A percentile compares a stretch with the other conserved stretches of the same genome.
Evolutionary conservation across 2,888 invertebrate genomes (phyloP).

Genomic region (Lydus trimaculatus): DNA sequence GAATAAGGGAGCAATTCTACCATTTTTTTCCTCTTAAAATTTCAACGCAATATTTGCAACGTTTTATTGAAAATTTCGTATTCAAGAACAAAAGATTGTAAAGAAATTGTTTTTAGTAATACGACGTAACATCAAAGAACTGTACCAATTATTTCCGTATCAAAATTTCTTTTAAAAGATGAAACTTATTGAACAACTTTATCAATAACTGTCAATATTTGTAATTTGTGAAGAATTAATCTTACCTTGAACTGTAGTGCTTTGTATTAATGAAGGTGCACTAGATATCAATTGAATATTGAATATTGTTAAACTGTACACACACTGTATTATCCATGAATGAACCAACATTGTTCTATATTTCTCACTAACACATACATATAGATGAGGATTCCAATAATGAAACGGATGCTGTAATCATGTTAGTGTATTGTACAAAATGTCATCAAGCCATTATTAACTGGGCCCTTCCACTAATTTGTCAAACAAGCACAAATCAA

Average conservation of each 20-base stretch:
- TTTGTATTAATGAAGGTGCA: constrained; percentile 36
- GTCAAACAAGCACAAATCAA: neutral
- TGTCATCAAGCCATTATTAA: constrained; percentile 15
- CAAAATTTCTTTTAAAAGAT: too few relatives aligned
- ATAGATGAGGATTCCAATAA: neutral
- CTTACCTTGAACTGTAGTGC: constrained; percentile 29
- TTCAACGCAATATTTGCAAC: too few relatives aligned
- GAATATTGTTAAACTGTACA: constrained; percentile 39
- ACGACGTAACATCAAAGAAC: too few relatives aligned
- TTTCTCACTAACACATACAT: neutral
- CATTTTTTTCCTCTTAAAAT: too few relatives aligned
- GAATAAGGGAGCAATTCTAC: too few relatives aligned
- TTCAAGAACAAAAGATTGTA: too few relatives aligned
- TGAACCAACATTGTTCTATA: constrained; percentile 39
- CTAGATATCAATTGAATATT: constrained; percentile 31
- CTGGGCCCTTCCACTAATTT: neutral
- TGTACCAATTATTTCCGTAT: too few relatives aligned
- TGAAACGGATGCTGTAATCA: constrained; percentile 12
- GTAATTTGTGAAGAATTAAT: too few relatives aligned
- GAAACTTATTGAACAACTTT: too few relatives aligned
- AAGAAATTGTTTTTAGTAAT: too few relatives aligned
- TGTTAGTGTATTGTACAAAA: constrained; percentile 1
- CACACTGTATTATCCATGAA: constrained; percentile 40
- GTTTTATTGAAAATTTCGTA: too few relatives aligned
- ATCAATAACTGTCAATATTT: too few relatives aligned